Base-by-base conservation (phyloP, 1,140 invertebrate species). In the Heliconius hermathena region DNA sequence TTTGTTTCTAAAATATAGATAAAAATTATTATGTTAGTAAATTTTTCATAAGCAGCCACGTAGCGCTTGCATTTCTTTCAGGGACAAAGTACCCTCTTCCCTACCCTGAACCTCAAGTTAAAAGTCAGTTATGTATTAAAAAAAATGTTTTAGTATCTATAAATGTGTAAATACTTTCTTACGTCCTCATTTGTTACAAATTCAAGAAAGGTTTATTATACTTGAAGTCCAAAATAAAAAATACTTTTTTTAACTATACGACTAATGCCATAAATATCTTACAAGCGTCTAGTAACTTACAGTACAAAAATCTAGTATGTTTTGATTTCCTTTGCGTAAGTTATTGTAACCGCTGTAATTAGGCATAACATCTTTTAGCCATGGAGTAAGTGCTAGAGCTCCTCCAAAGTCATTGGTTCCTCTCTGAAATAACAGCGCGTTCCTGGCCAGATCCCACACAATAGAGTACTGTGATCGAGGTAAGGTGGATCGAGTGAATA, bases 301-400 rank as follows among this genome's bases (percentile, higher is more conserved):
- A 84, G 83, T 87, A 76, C 95, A 95, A 38, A 94, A 95, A 29
- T 95, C 85, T 70, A 93, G 86, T 71, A 95, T 79, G 49, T 72
- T 85, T 22, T 90, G 83, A 57, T 94, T 95, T 3, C 95, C 87
- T 77, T 95, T 87, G 4, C 88, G 88, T 20, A 95, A 78, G 33
- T 89, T 84, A 0, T 86, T 94, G 82, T 95, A 97, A 8, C 96
- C 96, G 49, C 95, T 96, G 75, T 85, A 89, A 8, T 94, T 91
- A 0, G 96, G 96, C 74, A 95, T 91, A 33, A 96, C 66, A 71
- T 95, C 88, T 33, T 96, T 95, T 0, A 97, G 84, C 95, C 96
- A 96, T 0, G 96, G 96, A 9, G 96, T 94, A 1, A 96, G 88
- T 78, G 94, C 94, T 16, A 97, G 76, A 71, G 96, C 89, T 3